Conservation (phyloP, 1,140 invertebrate genomes). For the Drosophila varians region DNA sequence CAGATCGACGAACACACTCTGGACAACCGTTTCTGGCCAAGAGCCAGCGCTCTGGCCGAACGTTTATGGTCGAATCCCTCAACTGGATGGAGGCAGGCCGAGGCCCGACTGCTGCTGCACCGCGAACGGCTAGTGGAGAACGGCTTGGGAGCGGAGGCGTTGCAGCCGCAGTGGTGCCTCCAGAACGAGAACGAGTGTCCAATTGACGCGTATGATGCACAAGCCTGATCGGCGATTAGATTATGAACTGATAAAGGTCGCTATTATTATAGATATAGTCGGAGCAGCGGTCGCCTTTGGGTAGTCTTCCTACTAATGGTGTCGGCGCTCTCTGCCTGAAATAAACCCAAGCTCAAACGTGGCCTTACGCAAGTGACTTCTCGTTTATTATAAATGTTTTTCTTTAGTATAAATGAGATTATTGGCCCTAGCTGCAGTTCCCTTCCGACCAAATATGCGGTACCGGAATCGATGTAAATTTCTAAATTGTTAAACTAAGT, state of each 20-base stretch:
- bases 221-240: constrained; percentile 21
- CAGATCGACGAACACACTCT: constrained; percentile 88
- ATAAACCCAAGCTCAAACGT: constrained; percentile 51
- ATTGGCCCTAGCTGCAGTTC: constrained; percentile 27
- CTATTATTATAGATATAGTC: constrained; percentile 47
- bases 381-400: constrained; percentile 53
- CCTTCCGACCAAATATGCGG: background rate
- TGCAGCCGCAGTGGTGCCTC: constrained; percentile 92
- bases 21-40: constrained; percentile 90
- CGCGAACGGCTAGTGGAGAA: constrained; percentile 88
- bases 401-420: constrained; percentile 62
- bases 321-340: constrained; percentile 36
- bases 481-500: constrained; percentile 5
- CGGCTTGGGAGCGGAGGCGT: constrained; percentile 88
- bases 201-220: constrained; percentile 67
- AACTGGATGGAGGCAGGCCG: constrained; percentile 86
- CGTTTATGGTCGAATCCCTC: constrained; percentile 90
- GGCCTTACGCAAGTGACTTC: constrained; percentile 54
- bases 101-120: constrained; percentile 88
- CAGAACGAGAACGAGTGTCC: constrained; percentile 90
- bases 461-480: constrained; percentile 10
- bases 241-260: constrained; percentile 25
- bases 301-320: constrained; percentile 1
- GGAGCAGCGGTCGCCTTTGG: constrained; percentile 11
- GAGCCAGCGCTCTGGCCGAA: constrained; percentile 91